These are phyloP conservation scores for Argentina silus DNA, from an alignment of 2,797 vertebrate species.

Conservation along the genomic window DNA sequence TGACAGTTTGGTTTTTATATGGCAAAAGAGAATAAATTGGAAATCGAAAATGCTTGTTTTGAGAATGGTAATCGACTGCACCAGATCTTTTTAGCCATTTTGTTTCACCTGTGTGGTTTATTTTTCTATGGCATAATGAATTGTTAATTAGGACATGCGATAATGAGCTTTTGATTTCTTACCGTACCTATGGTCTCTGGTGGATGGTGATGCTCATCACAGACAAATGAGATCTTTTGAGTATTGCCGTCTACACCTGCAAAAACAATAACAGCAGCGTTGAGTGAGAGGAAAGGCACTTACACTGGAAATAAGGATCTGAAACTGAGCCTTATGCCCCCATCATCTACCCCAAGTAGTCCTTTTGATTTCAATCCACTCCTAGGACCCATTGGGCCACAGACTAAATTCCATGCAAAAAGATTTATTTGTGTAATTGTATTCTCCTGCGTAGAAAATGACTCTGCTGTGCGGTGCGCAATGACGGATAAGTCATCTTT, in stretches of 20 bases:
- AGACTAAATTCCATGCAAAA: constrained; percentile 43
- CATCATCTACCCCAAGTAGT: background rate
- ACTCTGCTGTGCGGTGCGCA: constrained; percentile 28
- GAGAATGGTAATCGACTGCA: constrained; percentile 12
- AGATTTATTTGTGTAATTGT: background rate
- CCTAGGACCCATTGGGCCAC: background rate
- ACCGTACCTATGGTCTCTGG: constrained; percentile 77
- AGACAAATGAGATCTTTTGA: constrained; percentile 79
- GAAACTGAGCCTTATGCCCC: background rate
- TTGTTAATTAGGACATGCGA: constrained; percentile 59
- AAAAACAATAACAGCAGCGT: constrained; percentile 64
- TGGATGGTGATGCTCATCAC: constrained; percentile 81
- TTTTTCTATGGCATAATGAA: constrained; percentile 45
- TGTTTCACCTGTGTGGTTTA: constrained; percentile 6
- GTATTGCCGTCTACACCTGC: constrained; percentile 75
- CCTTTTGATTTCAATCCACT: constrained; percentile 28
- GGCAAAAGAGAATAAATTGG: background rate
- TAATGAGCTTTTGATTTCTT: constrained; percentile 70
- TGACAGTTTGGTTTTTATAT: background rate
- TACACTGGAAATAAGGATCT: constrained; percentile 28
- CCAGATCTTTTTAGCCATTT: constrained; percentile 26
- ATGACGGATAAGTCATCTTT: background rate
- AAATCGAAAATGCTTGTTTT: constrained; percentile 2
- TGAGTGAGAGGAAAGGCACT: constrained; percentile 41
- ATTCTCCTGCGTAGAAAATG: constrained; percentile 28